These are phyloP conservation scores for Dorcus hopei DNA, from an alignment of 2,888 invertebrate genomes.

Conservation along the genomic window DNA sequence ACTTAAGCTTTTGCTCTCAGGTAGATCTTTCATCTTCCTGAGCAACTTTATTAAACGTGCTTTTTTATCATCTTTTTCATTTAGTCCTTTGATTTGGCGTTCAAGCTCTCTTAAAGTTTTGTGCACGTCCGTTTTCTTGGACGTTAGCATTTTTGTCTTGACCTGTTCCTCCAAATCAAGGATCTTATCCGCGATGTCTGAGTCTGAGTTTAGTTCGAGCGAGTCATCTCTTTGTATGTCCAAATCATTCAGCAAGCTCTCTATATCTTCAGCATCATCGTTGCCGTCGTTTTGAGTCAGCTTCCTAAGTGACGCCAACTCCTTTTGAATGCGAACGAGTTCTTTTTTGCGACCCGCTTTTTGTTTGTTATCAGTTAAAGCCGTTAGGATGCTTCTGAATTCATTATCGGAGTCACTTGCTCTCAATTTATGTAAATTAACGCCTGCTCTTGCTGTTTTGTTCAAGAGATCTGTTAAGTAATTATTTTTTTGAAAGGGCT, in stretches of 20 bases:
- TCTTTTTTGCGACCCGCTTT: not conserved
- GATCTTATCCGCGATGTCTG: not conserved
- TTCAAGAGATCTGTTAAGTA: too few species aligned
- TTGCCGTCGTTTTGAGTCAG: constrained; percentile 12
- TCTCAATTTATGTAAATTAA: not conserved
- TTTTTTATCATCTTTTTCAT: not conserved
- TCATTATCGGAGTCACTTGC: not conserved
- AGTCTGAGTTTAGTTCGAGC: too few species aligned
- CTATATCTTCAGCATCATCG: constrained; percentile 13
- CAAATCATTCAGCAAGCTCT: not conserved
- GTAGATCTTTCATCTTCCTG: not conserved
- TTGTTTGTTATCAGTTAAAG: not conserved
- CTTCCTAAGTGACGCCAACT: constrained; percentile 11
- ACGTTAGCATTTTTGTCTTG: not conserved
- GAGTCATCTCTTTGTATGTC: too few species aligned
- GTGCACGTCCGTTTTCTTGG: not conserved
- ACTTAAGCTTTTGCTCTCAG: not conserved
- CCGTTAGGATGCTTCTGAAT: not conserved
- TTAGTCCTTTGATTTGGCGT: too few species aligned
- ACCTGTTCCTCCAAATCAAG: constrained; percentile 15
- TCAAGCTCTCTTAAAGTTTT: too few species aligned
- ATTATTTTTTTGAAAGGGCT: too few species aligned
- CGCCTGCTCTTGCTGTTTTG: too few species aligned
- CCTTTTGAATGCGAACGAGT: constrained; percentile 2
- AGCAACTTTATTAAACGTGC: not conserved